Evolutionary conservation across 2,888 invertebrate species (phyloP).

Genomic region (Formica aserva): DNA sequence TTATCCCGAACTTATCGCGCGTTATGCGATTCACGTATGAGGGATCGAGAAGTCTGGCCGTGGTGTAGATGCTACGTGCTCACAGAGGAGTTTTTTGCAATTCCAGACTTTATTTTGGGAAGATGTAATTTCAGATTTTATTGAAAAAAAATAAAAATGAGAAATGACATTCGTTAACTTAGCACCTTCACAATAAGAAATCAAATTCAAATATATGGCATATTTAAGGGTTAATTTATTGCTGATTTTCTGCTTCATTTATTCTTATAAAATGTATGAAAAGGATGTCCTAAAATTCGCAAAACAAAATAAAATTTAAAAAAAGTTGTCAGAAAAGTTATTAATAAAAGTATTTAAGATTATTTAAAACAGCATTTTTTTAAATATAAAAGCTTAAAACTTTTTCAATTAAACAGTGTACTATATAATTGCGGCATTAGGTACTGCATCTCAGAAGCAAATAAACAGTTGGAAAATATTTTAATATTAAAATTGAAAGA

Average conservation of each 20-base stretch:
- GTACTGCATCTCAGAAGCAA: background rate
- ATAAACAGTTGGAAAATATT: background rate
- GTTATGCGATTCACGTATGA: constrained; percentile 62
- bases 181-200: background rate
- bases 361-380: background rate
- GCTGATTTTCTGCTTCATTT: background rate
- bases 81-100: constrained; percentile 42
- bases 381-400: background rate
- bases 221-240: background rate
- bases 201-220: background rate
- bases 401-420: background rate
- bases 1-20: constrained; percentile 52
- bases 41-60: constrained; percentile 52
- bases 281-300: background rate
- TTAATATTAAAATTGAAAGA: background rate
- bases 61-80: constrained; percentile 61
- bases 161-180: background rate
- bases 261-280: background rate
- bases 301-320: background rate
- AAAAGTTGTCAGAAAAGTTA: background rate
- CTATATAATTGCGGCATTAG: background rate
- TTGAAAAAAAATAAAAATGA: background rate
- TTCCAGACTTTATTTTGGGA: constrained; percentile 57
- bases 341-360: background rate
- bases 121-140: constrained; percentile 16